phyloP scores from a whole-genome alignment of 1,140 invertebrate species.

The Aleiodes sp. region DNA sequence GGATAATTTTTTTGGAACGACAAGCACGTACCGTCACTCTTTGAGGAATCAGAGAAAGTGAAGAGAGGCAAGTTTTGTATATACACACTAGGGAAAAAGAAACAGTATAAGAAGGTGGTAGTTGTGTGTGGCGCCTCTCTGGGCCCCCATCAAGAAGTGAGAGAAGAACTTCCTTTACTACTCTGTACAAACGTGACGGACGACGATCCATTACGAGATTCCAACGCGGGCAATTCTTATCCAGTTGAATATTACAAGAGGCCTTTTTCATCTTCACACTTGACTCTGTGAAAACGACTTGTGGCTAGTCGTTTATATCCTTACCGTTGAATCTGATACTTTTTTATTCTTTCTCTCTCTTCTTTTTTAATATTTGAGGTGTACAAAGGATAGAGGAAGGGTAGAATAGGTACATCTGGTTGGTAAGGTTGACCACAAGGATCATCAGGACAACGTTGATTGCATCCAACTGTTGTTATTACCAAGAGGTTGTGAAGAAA shows the following conservation, averaged over 20 bases:
- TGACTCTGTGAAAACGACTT: conserved; percentile 20
- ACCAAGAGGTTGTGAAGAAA: background rate
- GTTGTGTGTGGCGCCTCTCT: conserved; percentile 25
- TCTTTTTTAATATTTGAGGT: background rate
- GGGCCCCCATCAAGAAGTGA: background rate
- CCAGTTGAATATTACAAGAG: conserved; percentile 9
- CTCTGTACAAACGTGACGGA: conserved; percentile 21
- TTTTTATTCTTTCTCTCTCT: background rate
- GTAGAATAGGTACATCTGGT: conserved; percentile 7
- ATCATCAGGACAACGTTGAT: conserved; percentile 7
- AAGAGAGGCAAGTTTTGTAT: conserved; percentile 1
- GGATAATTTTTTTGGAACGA: conserved; percentile 1
- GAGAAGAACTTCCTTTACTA: background rate
- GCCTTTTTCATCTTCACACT: conserved; percentile 16
- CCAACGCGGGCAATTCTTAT: conserved; percentile 12
- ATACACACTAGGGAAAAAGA: background rate
- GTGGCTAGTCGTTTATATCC: conserved; percentile 14
- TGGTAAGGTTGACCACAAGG: background rate
- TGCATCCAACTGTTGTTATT: conserved; percentile 6
- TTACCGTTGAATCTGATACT: too few relatives aligned
- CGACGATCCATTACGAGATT: conserved; percentile 30
- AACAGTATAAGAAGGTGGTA: background rate
- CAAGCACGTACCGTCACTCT: conserved; percentile 6
- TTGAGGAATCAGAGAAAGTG: conserved; percentile 23
- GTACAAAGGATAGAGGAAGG: background rate